Base-by-base conservation (phyloP, 2,113 vertebrate genomes). In the Sakesphorus luctuosus region DNA sequence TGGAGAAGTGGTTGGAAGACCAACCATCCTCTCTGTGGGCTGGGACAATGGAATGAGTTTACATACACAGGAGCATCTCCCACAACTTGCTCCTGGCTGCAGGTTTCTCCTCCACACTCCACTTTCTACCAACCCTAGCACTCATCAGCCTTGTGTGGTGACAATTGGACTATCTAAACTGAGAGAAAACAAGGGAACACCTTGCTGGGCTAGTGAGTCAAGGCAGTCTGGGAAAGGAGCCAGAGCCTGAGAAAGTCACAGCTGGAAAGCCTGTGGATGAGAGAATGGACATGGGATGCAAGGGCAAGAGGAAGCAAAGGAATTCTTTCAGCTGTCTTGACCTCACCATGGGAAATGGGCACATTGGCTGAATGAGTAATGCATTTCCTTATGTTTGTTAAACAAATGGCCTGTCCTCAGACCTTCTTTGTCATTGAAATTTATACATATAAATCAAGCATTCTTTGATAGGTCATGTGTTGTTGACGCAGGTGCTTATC, bases 81-180 rank as follows among this genome's bases (percentile, higher is more conserved):
- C 58, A n/a, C 31, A 12, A 7, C 36, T 46, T 2, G 3, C 7
- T 67, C 12, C 33, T 18, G 62, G 13, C 26, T 26, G 29, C 18
- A 10, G 20, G 31, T 82, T 31, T 40, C 16, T 52, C 29, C 33
- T 43, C 20, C 8, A 0, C 73, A 13, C 8, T 9, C 3, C 4
- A 0, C 13, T 4, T 76, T 50, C 38, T 46, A 31, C 52, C 33
- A 36, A 31, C 18, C 29, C n/a, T 25, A 18, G 24, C 35, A 7
- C 18, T 50, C 16, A 0, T 18, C 66, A 40, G 20, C 25, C 31
- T 50, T 26, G 9, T 20, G 28, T 0, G 0, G 20, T 2, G 4
- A 46, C 62, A 43, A 3, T 25, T 53, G 0, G 0, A 14, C 46
- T 35, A 17, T 26, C 21, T 6, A 7, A 61, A 50, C 19, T 10